Percentiles rank a stretch among this genome's conserved stretches.
These are phyloP conservation scores for Steinernema khuongi DNA, from an alignment of 1,140 invertebrate genomes.

Conservation along the genomic window DNA sequence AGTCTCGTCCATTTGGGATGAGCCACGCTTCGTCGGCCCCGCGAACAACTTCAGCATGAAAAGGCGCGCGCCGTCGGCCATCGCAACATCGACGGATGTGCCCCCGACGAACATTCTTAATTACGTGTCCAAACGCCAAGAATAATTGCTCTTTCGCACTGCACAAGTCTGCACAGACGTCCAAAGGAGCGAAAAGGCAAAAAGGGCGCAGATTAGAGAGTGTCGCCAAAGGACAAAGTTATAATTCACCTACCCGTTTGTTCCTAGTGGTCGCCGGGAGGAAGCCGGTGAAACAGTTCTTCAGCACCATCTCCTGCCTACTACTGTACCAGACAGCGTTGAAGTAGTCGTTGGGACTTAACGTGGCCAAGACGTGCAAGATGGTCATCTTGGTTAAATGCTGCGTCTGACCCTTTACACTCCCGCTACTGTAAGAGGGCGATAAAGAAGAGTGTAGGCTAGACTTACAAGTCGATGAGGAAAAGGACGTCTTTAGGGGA, in stretches of 20 bases:
- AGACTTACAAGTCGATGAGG: conserved; percentile 40
- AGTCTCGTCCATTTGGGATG: neutral
- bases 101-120: neutral
- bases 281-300: conserved; percentile 29
- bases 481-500: conserved; percentile 39
- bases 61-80: neutral
- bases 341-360: conserved; percentile 37
- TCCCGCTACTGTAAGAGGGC: conserved; percentile 36
- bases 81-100: neutral
- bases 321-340: conserved; percentile 36
- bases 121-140: conserved; percentile 5
- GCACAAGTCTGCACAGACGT: no score
- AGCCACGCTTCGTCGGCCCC: neutral
- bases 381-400: conserved; percentile 39
- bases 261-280: conserved; percentile 39
- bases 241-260: conserved; percentile 23
- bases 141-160: neutral
- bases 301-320: conserved; percentile 27
- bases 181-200: neutral
- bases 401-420: conserved; percentile 41
- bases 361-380: conserved; percentile 37
- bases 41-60: neutral
- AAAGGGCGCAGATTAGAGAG: neutral
- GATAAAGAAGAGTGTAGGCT: neutral
- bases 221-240: neutral